Base-by-base conservation (phyloP, 2,888 invertebrate species). In the Drosophila lacicola region DNA sequence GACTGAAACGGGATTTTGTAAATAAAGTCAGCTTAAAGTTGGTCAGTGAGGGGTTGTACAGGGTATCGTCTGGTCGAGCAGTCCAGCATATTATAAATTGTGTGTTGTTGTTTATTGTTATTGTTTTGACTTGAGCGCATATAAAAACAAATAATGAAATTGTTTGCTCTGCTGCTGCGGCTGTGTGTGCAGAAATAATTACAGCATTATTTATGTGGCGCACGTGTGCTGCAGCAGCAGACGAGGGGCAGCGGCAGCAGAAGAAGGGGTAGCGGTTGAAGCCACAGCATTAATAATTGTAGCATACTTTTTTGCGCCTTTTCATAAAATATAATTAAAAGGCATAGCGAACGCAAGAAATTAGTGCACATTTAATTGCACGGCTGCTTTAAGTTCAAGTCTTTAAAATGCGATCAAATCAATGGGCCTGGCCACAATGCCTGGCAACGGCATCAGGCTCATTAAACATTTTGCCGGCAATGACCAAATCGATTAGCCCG, bases 131-230 rank as follows among this genome's bases (percentile, higher is more conserved):
- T 44, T 57, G 61, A 29, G 66, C 58, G 45, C 57, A 47, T 74
- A 66, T 51, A 65, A 67, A 67, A 79, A 67, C 88, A 85, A 88
- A 85, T 85, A 88, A 85, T 80, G 62, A 89, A 88, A 89, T 88
- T 85, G 88, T 89, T 73, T 74, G 73, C 60, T 41, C 42, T 45
- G 56, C 53, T 73, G 34, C 45, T 55, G 55, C 33, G 60, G 62
- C 5, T 68, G 53, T 79, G 70, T 73, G 70, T 74, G 73, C 71
- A 56, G 49, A 85, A 89, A 89, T 85, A 89, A 89, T 89, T 79
- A 89, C 65, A 62, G 66, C 73, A 79, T 85, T 85, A 88, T 85
- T 85, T 85, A 85, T 89, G 80, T 78, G 67, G 17, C 62, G 70
- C 70, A 88, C 90, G 90, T 88, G 82, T 56, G 64, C 47, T 19